Evolutionary conservation across 1,140 invertebrate species (phyloP).

Genomic region (Diabrotica virgifera): DNA sequence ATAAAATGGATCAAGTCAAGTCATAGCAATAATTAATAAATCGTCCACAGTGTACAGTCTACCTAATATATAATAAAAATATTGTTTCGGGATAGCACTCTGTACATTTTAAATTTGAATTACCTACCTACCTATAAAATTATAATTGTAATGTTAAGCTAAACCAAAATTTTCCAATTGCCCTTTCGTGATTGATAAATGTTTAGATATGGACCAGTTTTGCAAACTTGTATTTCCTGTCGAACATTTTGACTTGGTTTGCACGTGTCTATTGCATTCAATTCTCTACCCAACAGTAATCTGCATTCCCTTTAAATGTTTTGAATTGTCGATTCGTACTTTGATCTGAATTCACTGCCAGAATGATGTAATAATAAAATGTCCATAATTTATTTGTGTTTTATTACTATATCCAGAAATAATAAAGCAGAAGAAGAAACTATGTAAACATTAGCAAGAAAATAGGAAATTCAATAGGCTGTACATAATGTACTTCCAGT

Average conservation of each 20-base stretch:
- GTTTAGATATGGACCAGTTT: conserved; percentile 1
- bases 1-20: background rate
- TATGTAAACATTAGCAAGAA: too few relatives aligned
- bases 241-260: conserved; percentile 24
- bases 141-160: too few relatives aligned
- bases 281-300: conserved; percentile 3
- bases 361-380: conserved; percentile 40
- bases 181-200: background rate
- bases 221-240: background rate
- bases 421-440: too few relatives aligned
- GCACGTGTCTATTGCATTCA: conserved; percentile 20
- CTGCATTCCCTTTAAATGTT: conserved; percentile 40
- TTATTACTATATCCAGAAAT: background rate
- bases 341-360: conserved; percentile 43
- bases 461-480: too few relatives aligned
- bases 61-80: conserved; percentile 4
- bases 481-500: too few relatives aligned
- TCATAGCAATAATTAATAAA: background rate
- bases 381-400: conserved; percentile 29
- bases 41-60: background rate
- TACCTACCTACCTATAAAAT: background rate
- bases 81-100: background rate
- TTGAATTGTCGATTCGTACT: conserved; percentile 40
- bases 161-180: background rate
- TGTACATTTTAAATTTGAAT: conserved; percentile 9